Conservation (phyloP, 2,113 vertebrate species). For the Pavo muticus region DNA sequence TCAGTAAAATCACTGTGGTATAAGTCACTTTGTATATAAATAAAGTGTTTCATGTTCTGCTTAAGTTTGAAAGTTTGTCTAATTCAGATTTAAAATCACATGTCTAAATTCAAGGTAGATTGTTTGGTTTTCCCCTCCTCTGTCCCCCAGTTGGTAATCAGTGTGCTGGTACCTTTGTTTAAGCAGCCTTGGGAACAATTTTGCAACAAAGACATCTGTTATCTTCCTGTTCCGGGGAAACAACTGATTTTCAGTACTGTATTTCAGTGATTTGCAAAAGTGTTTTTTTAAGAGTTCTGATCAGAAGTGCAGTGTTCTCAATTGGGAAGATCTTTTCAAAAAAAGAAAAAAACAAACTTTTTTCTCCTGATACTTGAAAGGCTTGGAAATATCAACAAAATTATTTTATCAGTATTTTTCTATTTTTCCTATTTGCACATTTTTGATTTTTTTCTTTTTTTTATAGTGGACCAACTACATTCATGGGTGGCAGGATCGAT, state of each 20-base stretch:
- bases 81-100: not conserved
- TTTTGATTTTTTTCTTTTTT: slow-evolving; percentile 10
- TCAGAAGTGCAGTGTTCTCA: not conserved
- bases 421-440: not conserved
- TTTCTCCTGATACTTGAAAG: not conserved
- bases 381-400: not conserved
- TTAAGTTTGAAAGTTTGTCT: not conserved
- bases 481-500: slow-evolving; percentile 98
- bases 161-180: not conserved
- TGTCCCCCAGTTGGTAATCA: fast-evolving
- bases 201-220: not conserved
- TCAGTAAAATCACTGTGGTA: not conserved
- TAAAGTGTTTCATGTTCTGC: not conserved
- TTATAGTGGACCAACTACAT: slow-evolving; percentile 99
- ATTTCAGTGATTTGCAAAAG: not conserved
- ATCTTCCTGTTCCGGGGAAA: not conserved
- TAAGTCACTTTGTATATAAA: not conserved
- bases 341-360: not conserved
- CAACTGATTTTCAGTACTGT: not conserved
- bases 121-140: fast-evolving
- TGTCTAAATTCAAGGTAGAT: not conserved
- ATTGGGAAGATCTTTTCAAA: not conserved
- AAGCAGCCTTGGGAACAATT: not conserved
- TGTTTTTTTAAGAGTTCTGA: not conserved
- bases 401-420: not conserved